Evolutionary conservation across 37 sponge, comb jelly and placozoan species (phyloP).

Genomic region (Agelas oroides): DNA sequence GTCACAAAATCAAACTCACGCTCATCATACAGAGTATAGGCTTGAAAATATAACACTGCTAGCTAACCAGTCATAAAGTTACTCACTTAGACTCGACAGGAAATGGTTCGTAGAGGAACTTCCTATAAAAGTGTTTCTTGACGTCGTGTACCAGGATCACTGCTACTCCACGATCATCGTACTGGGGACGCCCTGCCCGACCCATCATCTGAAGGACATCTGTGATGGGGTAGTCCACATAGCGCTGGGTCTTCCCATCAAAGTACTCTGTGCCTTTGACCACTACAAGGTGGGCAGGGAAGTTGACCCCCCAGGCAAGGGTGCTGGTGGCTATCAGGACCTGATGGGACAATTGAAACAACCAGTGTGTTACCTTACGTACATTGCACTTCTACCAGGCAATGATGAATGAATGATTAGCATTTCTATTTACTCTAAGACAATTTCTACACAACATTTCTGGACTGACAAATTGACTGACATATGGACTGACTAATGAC

Average conservation of each 20-base stretch:
- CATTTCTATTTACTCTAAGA: not conserved
- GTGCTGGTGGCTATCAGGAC: slow-evolving; percentile 95
- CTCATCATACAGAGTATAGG: no score
- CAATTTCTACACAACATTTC: not conserved
- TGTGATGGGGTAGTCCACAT: slow-evolving; percentile 98
- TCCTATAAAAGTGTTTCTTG: slow-evolving; percentile 99
- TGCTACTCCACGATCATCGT: slow-evolving; percentile 94
- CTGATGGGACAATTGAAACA: slow-evolving; percentile 25
- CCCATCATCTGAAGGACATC: slow-evolving; percentile 99
- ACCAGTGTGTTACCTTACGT: no score
- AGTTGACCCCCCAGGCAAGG: slow-evolving; percentile 99
- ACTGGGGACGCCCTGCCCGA: slow-evolving; percentile 98
- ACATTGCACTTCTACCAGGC: no score
- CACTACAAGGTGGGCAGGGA: slow-evolving; percentile 98
- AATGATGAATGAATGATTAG: not conserved
- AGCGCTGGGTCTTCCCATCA: slow-evolving; percentile 96
- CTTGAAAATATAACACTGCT: no score
- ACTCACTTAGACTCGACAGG: slow-evolving; percentile 96
- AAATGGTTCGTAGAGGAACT: slow-evolving; percentile 98
- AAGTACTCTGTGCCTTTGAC: slow-evolving; percentile 99
- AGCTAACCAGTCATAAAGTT: no score
- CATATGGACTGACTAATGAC: no score
- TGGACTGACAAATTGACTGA: not conserved
- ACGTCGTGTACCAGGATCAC: slow-evolving; percentile 94
- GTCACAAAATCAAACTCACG: no score